Conservation (phyloP, 2,113 vertebrate species). For the Bambusicola thoracicus region DNA sequence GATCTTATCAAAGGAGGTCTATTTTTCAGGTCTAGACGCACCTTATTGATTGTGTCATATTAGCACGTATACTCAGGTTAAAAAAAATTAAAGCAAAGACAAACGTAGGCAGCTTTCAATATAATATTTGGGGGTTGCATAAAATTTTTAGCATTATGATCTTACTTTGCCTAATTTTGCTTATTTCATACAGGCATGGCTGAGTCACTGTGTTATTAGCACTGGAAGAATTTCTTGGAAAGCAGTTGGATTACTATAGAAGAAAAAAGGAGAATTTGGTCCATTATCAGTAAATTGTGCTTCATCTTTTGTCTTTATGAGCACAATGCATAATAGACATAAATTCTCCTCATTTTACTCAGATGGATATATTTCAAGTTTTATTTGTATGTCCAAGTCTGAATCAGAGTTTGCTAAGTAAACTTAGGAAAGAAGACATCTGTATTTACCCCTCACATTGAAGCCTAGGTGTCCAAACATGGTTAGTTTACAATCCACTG, state of each 20-base stretch:
- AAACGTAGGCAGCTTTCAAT: background rate
- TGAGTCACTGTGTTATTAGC: background rate
- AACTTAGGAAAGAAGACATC: background rate
- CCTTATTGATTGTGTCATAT: background rate
- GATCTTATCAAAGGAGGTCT: no score
- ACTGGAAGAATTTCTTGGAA: background rate
- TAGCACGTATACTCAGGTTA: background rate
- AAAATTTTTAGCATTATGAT: background rate
- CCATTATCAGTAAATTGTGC: background rate
- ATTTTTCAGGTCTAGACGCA: background rate
- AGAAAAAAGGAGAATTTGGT: background rate
- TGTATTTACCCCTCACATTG: background rate
- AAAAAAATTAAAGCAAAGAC: background rate
- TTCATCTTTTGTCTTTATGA: background rate
- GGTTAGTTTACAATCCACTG: background rate
- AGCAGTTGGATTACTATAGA: background rate
- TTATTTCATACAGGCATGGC: background rate
- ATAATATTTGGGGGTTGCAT: background rate
- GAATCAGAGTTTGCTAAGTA: constrained; percentile 7
- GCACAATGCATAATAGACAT: background rate
- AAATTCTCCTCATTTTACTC: background rate
- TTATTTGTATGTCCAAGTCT: background rate
- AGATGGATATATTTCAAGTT: background rate
- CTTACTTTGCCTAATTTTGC: background rate
- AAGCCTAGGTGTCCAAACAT: background rate